Evolutionary conservation across 2,113 vertebrate genomes (phyloP).

Genomic region (Hassar affinis): DNA sequence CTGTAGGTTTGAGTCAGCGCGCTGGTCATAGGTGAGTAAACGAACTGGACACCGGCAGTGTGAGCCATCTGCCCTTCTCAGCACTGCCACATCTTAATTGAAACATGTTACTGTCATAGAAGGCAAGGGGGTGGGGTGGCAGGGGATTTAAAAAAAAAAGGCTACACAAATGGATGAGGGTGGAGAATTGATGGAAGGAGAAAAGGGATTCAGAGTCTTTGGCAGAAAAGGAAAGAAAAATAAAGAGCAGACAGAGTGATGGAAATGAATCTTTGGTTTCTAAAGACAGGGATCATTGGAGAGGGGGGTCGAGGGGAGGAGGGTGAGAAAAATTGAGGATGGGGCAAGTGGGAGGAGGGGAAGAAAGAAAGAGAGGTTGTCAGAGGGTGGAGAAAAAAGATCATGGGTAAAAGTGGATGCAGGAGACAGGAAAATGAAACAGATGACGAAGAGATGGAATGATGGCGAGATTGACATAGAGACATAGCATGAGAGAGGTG

Average conservation of each 20-base stretch:
- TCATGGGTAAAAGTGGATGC: slow-evolving; percentile 35
- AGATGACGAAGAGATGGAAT: slow-evolving; percentile 37
- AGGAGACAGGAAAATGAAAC: slow-evolving; percentile 40
- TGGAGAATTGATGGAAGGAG: slow-evolving; percentile 27
- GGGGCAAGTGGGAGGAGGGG: slow-evolving; percentile 36
- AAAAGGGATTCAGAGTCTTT: slow-evolving; percentile 29
- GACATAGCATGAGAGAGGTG: slow-evolving; percentile 24
- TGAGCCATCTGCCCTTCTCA: slow-evolving; percentile 36
- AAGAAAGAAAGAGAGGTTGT: slow-evolving; percentile 28
- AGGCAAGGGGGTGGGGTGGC: neutral
- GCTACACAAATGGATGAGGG: slow-evolving; percentile 27
- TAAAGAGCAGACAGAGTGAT: slow-evolving; percentile 27
- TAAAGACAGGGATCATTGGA: slow-evolving; percentile 39
- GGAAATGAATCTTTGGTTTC: slow-evolving; percentile 38
- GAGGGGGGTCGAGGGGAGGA: slow-evolving; percentile 31
- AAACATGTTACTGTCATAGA: slow-evolving; percentile 32
- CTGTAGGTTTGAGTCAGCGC: neutral
- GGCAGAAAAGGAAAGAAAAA: slow-evolving; percentile 31
- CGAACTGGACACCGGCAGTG: slow-evolving; percentile 17
- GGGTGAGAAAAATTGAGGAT: slow-evolving; percentile 37
- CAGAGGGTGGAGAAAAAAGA: slow-evolving; percentile 30
- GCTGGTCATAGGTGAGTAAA: slow-evolving; percentile 16
- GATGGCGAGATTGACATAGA: slow-evolving; percentile 33
- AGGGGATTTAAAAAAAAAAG: neutral
- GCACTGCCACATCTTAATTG: slow-evolving; percentile 31